Evolutionary conservation across 2,113 vertebrate genomes (phyloP).

Genomic region (Indicator indicator): DNA sequence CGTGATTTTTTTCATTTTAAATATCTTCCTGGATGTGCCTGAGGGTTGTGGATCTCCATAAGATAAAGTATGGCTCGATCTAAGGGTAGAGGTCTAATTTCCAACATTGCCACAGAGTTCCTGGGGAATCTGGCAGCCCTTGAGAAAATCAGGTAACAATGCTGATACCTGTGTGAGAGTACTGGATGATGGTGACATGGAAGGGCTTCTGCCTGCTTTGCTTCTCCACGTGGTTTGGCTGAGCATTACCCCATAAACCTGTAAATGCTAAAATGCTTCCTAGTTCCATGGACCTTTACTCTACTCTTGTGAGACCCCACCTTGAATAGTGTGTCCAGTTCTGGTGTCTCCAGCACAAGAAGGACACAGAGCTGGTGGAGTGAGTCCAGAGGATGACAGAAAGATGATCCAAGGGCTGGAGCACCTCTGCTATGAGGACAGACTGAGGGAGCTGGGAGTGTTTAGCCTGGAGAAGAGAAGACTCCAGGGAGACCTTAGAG

Average conservation of each 20-base stretch:
- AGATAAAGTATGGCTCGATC: background rate
- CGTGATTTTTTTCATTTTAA: constrained; percentile 53
- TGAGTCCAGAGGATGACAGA: too few species aligned
- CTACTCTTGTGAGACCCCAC: too few species aligned
- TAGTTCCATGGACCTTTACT: background rate
- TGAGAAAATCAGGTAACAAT: background rate
- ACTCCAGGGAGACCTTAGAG: too few species aligned
- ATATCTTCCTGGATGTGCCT: background rate
- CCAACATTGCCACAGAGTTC: background rate
- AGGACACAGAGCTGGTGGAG: too few species aligned
- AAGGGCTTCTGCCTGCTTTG: background rate
- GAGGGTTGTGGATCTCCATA: background rate
- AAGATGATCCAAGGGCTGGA: too few species aligned
- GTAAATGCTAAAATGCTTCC: background rate
- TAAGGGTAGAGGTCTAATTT: constrained; percentile 13
- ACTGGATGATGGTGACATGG: background rate
- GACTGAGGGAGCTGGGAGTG: too few species aligned
- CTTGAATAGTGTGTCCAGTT: too few species aligned
- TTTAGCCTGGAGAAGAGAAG: too few species aligned
- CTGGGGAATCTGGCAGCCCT: background rate
- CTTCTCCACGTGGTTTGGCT: background rate
- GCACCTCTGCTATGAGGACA: too few species aligned
- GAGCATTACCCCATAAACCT: background rate
- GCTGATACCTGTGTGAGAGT: background rate
- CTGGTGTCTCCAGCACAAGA: too few species aligned